Conservation (phyloP, 2,797 vertebrate species). For the Lepilemur ruficaudatus region DNA sequence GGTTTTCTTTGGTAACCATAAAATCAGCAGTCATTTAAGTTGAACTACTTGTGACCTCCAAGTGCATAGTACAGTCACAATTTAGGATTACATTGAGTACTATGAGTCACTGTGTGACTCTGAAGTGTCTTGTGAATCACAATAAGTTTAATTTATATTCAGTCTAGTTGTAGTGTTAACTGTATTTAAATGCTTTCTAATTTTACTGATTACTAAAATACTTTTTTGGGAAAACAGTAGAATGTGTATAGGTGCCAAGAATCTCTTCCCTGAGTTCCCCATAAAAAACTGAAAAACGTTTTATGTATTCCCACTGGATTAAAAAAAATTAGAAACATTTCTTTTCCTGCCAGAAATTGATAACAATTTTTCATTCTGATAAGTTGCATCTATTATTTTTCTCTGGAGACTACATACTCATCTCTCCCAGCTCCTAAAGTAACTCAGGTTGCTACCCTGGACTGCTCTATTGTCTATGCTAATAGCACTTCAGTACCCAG, state of each 20-base stretch:
- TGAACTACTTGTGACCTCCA: background rate
- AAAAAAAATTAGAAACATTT: slow-evolving; percentile 11
- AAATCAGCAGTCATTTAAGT: background rate
- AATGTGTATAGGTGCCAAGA: background rate
- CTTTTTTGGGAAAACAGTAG: background rate
- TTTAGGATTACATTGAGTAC: background rate
- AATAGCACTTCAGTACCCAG: background rate
- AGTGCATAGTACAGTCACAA: background rate
- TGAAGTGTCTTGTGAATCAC: background rate
- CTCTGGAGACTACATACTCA: background rate
- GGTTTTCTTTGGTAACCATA: background rate
- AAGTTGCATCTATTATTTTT: background rate
- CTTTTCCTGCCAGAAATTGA: background rate
- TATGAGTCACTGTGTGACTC: background rate
- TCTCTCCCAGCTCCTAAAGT: background rate
- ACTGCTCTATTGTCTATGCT: background rate
- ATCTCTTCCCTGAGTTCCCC: background rate
- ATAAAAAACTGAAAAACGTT: background rate
- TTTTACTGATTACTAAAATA: background rate
- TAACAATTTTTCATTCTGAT: background rate
- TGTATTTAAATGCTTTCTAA: background rate
- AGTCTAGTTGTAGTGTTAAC: background rate
- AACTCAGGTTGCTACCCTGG: background rate
- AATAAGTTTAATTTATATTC: background rate
- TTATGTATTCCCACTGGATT: background rate